phyloP scores from a whole-genome alignment of 2,113 vertebrate genomes.

The Lophius piscatorius region DNA sequence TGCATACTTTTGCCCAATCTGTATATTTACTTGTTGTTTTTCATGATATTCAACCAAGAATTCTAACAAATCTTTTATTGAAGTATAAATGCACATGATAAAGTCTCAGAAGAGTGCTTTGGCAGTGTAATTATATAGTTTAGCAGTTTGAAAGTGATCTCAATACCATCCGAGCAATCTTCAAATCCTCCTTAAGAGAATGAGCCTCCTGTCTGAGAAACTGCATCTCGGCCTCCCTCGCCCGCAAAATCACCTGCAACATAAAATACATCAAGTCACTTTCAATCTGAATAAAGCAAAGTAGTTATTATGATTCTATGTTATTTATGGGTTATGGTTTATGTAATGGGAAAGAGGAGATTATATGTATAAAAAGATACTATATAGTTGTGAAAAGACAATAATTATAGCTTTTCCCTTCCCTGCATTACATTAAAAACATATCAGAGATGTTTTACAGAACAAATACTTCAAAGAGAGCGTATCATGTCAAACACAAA shows the following conservation, averaged over 20 bases:
- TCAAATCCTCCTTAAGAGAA: constrained; percentile 89
- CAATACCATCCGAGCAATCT: constrained; percentile 86
- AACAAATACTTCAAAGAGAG: neutral
- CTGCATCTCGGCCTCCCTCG: constrained; percentile 93
- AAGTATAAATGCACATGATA: no score
- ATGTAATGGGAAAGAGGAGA: neutral
- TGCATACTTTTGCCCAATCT: no score
- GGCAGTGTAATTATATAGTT: neutral
- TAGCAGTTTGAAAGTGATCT: neutral
- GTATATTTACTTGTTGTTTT: no score
- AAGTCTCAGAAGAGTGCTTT: neutral
- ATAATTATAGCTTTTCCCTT: no score
- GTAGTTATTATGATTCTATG: neutral
- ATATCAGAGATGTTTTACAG: no score
- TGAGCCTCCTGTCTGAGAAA: constrained; percentile 92
- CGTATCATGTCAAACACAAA: neutral
- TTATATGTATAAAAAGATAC: no score
- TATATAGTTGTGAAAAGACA: no score
- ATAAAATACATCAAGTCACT: neutral
- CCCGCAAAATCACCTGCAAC: constrained; percentile 86
- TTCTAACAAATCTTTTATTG: no score
- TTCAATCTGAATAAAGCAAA: no score
- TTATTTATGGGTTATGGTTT: no score
- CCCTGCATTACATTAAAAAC: no score
- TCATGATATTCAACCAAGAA: no score